These are phyloP conservation scores for Andrena praecox DNA, from an alignment of 2,888 invertebrate genomes.

Conservation along the genomic window DNA sequence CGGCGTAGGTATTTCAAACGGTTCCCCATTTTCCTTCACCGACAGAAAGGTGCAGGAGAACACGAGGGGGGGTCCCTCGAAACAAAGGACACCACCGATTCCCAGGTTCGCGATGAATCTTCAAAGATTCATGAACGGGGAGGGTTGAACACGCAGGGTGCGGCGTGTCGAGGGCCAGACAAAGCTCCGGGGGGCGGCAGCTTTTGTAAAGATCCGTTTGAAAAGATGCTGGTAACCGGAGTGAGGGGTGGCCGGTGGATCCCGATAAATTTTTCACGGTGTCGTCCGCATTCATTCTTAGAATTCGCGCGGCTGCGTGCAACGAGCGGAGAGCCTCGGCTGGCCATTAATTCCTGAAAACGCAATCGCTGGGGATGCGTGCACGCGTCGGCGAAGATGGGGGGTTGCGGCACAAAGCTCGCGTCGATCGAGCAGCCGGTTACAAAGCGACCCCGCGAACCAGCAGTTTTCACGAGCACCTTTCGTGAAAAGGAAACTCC, in stretches of 20 bases:
- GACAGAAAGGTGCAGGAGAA: background rate
- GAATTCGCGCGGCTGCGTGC: slow-evolving; percentile 59
- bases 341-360: slow-evolving; percentile 70
- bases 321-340: slow-evolving; percentile 38
- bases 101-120: slow-evolving; percentile 49
- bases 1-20: background rate
- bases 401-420: slow-evolving; percentile 9
- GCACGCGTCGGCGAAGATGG: slow-evolving; percentile 4
- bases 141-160: slow-evolving; percentile 30
- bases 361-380: slow-evolving; percentile 38
- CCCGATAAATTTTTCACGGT: slow-evolving; percentile 80
- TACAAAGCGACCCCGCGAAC: slow-evolving; percentile 2
- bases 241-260: slow-evolving; percentile 54
- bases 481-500: background rate
- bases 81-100: slow-evolving; percentile 54
- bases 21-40: background rate
- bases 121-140: slow-evolving; percentile 65
- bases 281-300: slow-evolving; percentile 78
- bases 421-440: slow-evolving; percentile 11
- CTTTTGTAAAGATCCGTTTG: slow-evolving; percentile 75
- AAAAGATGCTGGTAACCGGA: slow-evolving; percentile 60
- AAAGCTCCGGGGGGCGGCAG: slow-evolving; percentile 55
- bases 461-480: background rate
- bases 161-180: slow-evolving; percentile 46
- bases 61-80: slow-evolving; percentile 24